These are phyloP conservation scores for Rostratula benghalensis DNA, from an alignment of 2,113 vertebrate genomes.

Conservation along the genomic window DNA sequence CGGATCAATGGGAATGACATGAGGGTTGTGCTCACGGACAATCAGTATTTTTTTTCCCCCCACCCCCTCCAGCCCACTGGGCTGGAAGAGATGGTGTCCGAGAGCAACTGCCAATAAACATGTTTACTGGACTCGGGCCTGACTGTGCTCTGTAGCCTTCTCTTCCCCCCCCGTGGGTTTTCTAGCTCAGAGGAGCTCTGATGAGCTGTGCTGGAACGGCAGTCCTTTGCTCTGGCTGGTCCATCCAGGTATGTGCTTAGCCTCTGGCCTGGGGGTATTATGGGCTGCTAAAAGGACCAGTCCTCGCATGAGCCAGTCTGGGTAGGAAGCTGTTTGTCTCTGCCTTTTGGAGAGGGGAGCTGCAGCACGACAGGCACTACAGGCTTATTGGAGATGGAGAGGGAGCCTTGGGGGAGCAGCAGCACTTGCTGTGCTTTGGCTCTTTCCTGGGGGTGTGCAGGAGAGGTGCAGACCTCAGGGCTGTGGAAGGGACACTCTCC, in stretches of 20 bases:
- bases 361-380: not conserved
- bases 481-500: not conserved
- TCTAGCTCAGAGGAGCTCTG: not conserved
- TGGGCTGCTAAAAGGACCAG: not conserved
- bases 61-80: not conserved
- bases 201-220: not conserved
- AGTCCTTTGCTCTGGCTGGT: not conserved
- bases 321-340: not conserved
- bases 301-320: fast-evolving
- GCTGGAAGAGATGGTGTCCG: constrained; percentile 4
- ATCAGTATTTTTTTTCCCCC: not conserved
- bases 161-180: not conserved
- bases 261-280: not conserved
- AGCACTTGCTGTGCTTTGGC: not conserved
- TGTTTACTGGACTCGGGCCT: constrained; percentile 9
- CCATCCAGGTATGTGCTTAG: not conserved
- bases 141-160: not conserved
- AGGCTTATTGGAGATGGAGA: not conserved
- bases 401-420: not conserved
- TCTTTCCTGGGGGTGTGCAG: not conserved
- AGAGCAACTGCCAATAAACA: constrained; percentile 28
- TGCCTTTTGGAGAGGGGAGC: not conserved
- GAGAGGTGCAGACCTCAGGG: not conserved
- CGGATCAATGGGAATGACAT: constrained; percentile 55
- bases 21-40: constrained; percentile 30